Evolutionary conservation across 2,888 invertebrate species (phyloP).

Genomic region (Volucella zonaria): DNA sequence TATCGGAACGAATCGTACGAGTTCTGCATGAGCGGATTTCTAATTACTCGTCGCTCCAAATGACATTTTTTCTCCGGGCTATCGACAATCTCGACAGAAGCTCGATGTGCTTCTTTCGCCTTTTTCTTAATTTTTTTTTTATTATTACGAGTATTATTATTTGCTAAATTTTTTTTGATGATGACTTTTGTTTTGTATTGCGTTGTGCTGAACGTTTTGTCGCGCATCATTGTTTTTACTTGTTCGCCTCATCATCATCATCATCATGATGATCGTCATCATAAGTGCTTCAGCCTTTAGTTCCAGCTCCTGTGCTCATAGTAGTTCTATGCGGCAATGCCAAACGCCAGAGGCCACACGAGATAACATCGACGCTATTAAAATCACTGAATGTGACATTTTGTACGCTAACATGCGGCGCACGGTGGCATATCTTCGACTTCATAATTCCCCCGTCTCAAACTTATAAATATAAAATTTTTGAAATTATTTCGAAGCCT

Average conservation of each 20-base stretch:
- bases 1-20: constrained; percentile 75
- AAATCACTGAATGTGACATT: constrained; percentile 74
- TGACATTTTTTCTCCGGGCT: constrained; percentile 65
- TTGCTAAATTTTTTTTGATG: constrained; percentile 5
- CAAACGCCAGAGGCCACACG: constrained; percentile 70
- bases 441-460: constrained; percentile 65
- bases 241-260: constrained; percentile 65
- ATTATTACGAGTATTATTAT: neutral
- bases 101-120: constrained; percentile 23
- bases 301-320: constrained; percentile 44
- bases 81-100: constrained; percentile 66
- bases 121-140: neutral
- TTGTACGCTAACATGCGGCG: constrained; percentile 71
- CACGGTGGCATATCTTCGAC: constrained; percentile 49
- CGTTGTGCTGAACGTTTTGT: constrained; percentile 70
- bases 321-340: constrained; percentile 21
- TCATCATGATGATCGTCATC: constrained; percentile 40
- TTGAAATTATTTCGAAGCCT: constrained; percentile 58
- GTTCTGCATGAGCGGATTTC: constrained; percentile 75
- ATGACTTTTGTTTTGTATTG: constrained; percentile 52
- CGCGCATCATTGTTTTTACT: constrained; percentile 72
- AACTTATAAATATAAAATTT: constrained; percentile 73
- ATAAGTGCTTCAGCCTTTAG: too few relatives aligned
- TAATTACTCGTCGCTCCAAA: constrained; percentile 75
- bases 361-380: constrained; percentile 73